These are phyloP conservation scores for Rachycentron canadum DNA, from an alignment of 2,797 vertebrate genomes.

Conservation along the genomic window DNA sequence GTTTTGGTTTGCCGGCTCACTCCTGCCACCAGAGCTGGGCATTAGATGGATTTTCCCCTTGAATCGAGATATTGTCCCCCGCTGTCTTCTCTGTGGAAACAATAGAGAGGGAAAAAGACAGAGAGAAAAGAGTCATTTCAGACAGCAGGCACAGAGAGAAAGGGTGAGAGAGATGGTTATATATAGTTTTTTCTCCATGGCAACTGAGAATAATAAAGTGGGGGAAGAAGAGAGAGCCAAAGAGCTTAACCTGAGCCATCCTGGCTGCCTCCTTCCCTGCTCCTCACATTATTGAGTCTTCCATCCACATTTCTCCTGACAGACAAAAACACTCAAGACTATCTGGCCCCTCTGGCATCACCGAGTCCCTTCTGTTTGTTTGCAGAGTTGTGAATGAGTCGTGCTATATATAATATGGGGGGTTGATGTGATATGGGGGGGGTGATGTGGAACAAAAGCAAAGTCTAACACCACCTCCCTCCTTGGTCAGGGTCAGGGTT, in stretches of 20 bases:
- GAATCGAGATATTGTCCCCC: slow-evolving; percentile 45
- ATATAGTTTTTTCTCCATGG: slow-evolving; percentile 74
- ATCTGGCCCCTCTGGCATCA: neutral
- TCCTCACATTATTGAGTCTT: slow-evolving; percentile 51
- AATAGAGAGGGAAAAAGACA: slow-evolving; percentile 44
- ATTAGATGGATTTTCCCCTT: slow-evolving; percentile 54
- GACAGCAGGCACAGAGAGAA: slow-evolving; percentile 31
- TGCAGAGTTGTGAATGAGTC: slow-evolving; percentile 32
- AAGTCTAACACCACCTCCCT: slow-evolving; percentile 51
- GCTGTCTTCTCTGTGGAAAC: slow-evolving; percentile 53
- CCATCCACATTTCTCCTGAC: slow-evolving; percentile 20
- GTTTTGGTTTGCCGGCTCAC: slow-evolving; percentile 57
- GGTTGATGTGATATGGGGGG: neutral
- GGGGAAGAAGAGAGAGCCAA: slow-evolving; percentile 39
- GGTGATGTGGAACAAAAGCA: slow-evolving; percentile 21
- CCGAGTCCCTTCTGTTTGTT: neutral
- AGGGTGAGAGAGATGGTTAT: slow-evolving; percentile 40
- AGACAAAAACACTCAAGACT: slow-evolving; percentile 26
- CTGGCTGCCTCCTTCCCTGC: slow-evolving; percentile 21
- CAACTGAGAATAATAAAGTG: slow-evolving; percentile 74
- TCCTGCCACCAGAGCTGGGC: slow-evolving; percentile 35
- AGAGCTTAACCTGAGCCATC: slow-evolving; percentile 64
- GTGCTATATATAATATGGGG: neutral
- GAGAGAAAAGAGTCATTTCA: slow-evolving; percentile 43
- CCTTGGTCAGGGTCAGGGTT: slow-evolving; percentile 61